Evolutionary conservation across 2,797 vertebrate species (phyloP).

Genomic region (Sebastes nivosus): DNA sequence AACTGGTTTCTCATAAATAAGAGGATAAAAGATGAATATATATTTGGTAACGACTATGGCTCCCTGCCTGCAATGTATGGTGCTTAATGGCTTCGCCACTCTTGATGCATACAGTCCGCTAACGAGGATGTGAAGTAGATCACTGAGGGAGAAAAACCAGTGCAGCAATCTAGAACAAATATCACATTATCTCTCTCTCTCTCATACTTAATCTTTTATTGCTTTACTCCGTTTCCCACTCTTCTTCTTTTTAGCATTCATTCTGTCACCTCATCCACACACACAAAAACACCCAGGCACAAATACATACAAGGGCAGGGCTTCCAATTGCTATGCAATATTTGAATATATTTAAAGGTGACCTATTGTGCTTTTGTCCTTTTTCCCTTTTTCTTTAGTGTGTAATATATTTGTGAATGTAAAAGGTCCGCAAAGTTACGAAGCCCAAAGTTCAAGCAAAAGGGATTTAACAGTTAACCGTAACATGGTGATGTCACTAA

Average conservation of each 20-base stretch:
- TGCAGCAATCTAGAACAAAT: constrained; percentile 20
- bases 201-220: not conserved
- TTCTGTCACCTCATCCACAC: not conserved
- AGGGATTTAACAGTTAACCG: too few relatives aligned
- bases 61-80: constrained; percentile 10
- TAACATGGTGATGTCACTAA: too few relatives aligned
- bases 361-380: too few relatives aligned
- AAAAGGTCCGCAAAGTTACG: too few relatives aligned
- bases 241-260: not conserved
- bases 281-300: not conserved
- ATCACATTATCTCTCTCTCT: constrained; percentile 28
- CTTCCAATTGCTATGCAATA: constrained; percentile 11
- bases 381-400: too few relatives aligned
- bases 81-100: constrained; percentile 32
- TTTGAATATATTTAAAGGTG: constrained; percentile 8
- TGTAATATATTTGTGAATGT: too few relatives aligned
- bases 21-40: constrained; percentile 24
- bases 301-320: constrained; percentile 9
- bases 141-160: constrained; percentile 3
- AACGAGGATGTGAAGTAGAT: constrained; percentile 39
- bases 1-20: constrained; percentile 10
- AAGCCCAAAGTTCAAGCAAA: too few relatives aligned
- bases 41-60: constrained; percentile 8
- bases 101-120: constrained; percentile 23
- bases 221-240: not conserved